Percentiles rank a stretch among this genome's conserved stretches.
These are phyloP conservation scores for Diarsia brunnea DNA, from an alignment of 2,888 invertebrate genomes.

Conservation along the genomic window DNA sequence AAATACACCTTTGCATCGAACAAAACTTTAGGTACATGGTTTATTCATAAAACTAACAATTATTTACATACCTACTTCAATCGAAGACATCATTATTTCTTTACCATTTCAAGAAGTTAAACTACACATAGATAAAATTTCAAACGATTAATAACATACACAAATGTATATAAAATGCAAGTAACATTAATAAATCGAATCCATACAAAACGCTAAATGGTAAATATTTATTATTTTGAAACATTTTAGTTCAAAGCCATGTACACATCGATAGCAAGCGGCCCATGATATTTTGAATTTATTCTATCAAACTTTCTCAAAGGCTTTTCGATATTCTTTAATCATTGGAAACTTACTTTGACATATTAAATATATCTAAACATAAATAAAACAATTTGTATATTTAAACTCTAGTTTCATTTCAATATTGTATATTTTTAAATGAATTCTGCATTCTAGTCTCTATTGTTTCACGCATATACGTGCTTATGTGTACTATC, in stretches of 20 bases:
- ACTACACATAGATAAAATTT: slow-evolving; percentile 67
- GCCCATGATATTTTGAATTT: slow-evolving; percentile 17
- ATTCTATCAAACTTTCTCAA: not conserved
- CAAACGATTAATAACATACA: slow-evolving; percentile 62
- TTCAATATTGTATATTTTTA: slow-evolving; percentile 37
- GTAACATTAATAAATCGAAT: slow-evolving; percentile 67
- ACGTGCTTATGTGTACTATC: slow-evolving; percentile 41
- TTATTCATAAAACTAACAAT: slow-evolving; percentile 38
- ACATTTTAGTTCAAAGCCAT: slow-evolving; percentile 43
- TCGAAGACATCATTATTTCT: slow-evolving; percentile 55
- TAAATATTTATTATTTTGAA: slow-evolving; percentile 50
- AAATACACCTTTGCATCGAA: not conserved
- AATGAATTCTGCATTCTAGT: slow-evolving; percentile 43
- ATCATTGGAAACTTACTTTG: slow-evolving; percentile 16
- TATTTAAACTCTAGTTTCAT: slow-evolving; percentile 42
- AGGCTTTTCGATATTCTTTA: slow-evolving; percentile 5
- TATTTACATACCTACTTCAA: slow-evolving; percentile 59
- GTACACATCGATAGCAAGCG: slow-evolving; percentile 32
- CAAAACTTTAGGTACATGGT: slow-evolving; percentile 20
- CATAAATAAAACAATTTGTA: slow-evolving; percentile 49
- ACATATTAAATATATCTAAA: slow-evolving; percentile 26
- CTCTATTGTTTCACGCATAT: slow-evolving; percentile 34
- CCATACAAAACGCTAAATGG: slow-evolving; percentile 63
- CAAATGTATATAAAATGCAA: slow-evolving; percentile 72
- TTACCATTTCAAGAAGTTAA: slow-evolving; percentile 53